Percentiles rank a stretch among this genome's conserved stretches.
phyloP scores from a whole-genome alignment of 2,113 vertebrate species.

The Neogobius melanostomus region DNA sequence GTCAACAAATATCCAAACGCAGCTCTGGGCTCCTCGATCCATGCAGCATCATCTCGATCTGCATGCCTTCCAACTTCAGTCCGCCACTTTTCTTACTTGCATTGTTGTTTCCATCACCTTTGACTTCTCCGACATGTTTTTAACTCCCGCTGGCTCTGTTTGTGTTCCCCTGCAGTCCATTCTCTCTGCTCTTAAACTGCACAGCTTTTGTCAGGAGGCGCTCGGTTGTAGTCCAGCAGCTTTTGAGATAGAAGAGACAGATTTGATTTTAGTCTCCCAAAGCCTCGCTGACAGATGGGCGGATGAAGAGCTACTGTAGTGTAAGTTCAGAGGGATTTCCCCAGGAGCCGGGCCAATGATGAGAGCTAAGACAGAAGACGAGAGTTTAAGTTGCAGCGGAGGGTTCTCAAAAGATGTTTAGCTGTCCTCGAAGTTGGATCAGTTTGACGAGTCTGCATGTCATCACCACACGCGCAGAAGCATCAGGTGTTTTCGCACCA shows the following conservation, averaged over 20 bases:
- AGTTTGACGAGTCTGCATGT: too few species aligned
- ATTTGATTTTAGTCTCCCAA: constrained; percentile 60
- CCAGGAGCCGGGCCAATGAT: constrained; percentile 22
- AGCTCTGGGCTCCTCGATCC: neutral
- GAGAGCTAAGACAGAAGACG: constrained; percentile 12
- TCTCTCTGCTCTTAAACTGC: neutral
- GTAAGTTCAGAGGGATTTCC: constrained; percentile 36
- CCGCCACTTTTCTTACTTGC: constrained; percentile 1
- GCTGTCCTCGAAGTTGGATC: neutral
- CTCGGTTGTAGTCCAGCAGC: neutral
- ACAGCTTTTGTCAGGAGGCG: too few species aligned
- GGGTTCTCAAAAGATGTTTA: neutral
- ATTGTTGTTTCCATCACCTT: constrained; percentile 18
- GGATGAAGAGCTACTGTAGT: constrained; percentile 43
- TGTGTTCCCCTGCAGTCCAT: neutral
- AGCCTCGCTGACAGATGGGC: constrained; percentile 61
- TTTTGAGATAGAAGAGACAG: constrained; percentile 38
- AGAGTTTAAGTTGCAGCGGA: neutral
- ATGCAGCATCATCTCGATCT: too few species aligned
- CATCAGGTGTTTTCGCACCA: too few species aligned
- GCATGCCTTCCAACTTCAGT: neutral
- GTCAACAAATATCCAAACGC: neutral
- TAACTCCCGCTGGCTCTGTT: constrained; percentile 1
- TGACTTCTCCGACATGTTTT: constrained; percentile 4
- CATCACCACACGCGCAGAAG: too few species aligned